A percentile compares a stretch with the other conserved stretches of the same genome.
Evolutionary conservation across 2,888 invertebrate species (phyloP).

Genomic region (Dexiosoma caninum): DNA sequence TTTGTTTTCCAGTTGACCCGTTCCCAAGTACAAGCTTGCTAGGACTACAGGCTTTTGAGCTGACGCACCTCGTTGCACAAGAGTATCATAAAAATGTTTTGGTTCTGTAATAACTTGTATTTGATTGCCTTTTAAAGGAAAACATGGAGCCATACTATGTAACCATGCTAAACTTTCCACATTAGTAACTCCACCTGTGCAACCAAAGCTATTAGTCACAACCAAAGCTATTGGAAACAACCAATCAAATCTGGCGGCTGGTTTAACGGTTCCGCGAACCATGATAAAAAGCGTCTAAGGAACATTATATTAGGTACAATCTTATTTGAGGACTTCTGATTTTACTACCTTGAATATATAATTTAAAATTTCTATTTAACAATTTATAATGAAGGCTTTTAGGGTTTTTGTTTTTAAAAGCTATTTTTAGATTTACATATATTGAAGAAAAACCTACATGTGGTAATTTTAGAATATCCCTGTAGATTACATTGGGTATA

Average conservation of each 20-base stretch:
- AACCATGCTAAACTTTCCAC: conserved; percentile 82
- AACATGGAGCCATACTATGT: conserved; percentile 82
- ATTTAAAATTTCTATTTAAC: background rate
- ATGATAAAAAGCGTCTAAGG: conserved; percentile 74
- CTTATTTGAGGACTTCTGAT: too few species aligned
- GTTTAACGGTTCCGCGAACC: conserved; percentile 71
- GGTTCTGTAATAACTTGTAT: conserved; percentile 88
- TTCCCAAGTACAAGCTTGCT: conserved; percentile 96
- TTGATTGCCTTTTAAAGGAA: conserved; percentile 83
- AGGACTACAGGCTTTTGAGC: conserved; percentile 87
- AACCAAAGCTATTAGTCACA: conserved; percentile 66
- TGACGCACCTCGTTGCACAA: conserved; percentile 82
- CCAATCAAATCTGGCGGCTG: conserved; percentile 72
- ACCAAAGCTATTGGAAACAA: conserved; percentile 69
- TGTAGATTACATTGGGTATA: background rate
- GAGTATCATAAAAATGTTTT: conserved; percentile 85
- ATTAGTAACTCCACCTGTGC: conserved; percentile 69
- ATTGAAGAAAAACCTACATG: background rate
- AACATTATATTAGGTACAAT: conserved; percentile 65
- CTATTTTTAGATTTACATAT: conserved; percentile 49
- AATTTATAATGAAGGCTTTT: conserved; percentile 9
- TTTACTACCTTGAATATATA: too few species aligned
- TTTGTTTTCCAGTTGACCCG: conserved; percentile 87
- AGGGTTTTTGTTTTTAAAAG: conserved; percentile 1
- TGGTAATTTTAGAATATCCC: background rate